These are phyloP conservation scores for Acrocephalus scirpaceus DNA, from an alignment of 2,797 vertebrate genomes.

Conservation along the genomic window DNA sequence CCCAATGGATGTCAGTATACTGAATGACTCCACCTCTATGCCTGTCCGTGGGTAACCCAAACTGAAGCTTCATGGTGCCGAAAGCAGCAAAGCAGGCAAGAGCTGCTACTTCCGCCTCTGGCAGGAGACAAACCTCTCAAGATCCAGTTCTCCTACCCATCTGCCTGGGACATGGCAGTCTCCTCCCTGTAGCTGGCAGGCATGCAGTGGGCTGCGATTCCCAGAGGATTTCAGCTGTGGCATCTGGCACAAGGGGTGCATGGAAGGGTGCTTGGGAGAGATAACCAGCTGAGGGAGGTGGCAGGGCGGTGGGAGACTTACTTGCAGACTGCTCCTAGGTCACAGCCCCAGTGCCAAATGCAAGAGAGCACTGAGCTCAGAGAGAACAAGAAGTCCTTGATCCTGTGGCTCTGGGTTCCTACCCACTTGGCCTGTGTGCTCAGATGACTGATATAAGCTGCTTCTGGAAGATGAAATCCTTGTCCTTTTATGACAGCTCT, in stretches of 20 bases:
- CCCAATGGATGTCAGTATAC: not conserved
- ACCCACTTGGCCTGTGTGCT: not conserved
- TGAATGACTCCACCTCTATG: not conserved
- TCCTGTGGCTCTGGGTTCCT: not conserved
- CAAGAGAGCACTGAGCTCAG: not conserved
- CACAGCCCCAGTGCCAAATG: not conserved
- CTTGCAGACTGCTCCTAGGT: not conserved
- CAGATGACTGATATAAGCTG: not conserved
- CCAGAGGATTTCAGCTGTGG: not conserved
- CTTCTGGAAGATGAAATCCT: not conserved
- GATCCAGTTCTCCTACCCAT: not conserved
- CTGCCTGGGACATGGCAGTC: not conserved
- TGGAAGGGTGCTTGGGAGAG: not conserved
- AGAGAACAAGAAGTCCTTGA: not conserved
- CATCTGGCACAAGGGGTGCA: not conserved
- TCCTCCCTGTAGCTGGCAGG: not conserved
- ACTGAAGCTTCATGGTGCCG: not conserved
- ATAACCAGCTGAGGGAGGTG: not conserved
- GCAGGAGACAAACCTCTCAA: not conserved
- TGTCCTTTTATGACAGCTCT: not conserved
- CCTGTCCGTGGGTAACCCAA: not conserved
- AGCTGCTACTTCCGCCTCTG: not conserved
- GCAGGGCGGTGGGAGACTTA: not conserved
- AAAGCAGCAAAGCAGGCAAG: not conserved
- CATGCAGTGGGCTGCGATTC: not conserved